These are phyloP conservation scores for Scolopax mira DNA, from an alignment of 2,113 vertebrate species.

Conservation along the genomic window DNA sequence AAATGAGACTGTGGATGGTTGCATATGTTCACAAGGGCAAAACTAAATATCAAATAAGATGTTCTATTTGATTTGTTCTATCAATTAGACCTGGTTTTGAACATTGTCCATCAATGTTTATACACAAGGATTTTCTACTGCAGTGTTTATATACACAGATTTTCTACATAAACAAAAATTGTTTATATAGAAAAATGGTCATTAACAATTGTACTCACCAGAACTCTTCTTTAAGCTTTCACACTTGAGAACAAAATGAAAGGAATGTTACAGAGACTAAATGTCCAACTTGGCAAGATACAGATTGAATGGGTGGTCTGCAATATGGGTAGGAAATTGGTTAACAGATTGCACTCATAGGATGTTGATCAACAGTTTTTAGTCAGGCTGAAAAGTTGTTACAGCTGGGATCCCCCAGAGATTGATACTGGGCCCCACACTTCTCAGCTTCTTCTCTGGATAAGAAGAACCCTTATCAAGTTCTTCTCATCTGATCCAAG, in stretches of 20 bases:
- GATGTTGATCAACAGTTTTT: background rate
- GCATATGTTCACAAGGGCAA: background rate
- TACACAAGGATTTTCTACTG: background rate
- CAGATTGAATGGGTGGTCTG: background rate
- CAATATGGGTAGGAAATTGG: background rate
- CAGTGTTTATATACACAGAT: background rate
- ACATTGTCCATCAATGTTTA: background rate
- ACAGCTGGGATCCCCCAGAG: fast-evolving
- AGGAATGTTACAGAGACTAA: background rate
- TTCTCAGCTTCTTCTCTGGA: background rate
- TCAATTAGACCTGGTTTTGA: conserved; percentile 1
- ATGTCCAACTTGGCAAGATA: background rate
- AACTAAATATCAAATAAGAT: background rate
- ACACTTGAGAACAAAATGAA: background rate
- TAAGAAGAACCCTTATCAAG: background rate
- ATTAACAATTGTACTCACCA: background rate
- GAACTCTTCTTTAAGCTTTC: background rate
- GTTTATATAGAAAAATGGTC: background rate
- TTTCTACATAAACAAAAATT: conserved; percentile 8
- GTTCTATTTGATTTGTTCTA: no score
- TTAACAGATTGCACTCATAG: background rate
- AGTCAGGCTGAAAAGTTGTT: background rate
- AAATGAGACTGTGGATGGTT: background rate
- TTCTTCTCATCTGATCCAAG: no score
- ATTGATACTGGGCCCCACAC: fast-evolving